Evolutionary conservation across 2,797 vertebrate species (phyloP), one percentile per base, ranked within the genome.

Genomic region (Acridotheres tristis): DNA sequence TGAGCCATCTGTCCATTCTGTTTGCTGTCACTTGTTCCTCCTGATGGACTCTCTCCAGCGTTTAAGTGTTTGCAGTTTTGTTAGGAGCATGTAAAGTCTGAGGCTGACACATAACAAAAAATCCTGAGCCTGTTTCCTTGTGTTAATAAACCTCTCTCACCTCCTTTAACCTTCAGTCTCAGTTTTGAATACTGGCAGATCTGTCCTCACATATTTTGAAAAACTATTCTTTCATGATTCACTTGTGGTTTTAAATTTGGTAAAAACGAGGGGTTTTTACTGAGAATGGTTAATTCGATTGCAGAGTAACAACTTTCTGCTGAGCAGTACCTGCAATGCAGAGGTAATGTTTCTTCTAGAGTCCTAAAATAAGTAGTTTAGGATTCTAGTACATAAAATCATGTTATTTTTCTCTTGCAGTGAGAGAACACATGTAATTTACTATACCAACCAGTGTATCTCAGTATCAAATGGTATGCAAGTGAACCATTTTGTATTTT

Each of bases 361-460:
- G 40, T 48, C 68, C 34, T 16, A 50, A 76, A 88, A 51, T 48
- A 42, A 0, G 0, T 30, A 2, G 7, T 47, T 73, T 40, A n/a
- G 25, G 47, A 61, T 71, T 83, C 32, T 45, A 45, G 47, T 55
- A 75, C 77, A 71, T 62, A 81, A 86, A 74, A 17, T 16, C 19
- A 5, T 10, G 16, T 40, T 62, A 3, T 47, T 80, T 65, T 73
- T 69, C n/a, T 69, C n/a, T 50, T 73, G 55, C 15, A 47, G n/a
- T 1, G 6, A 63, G 55, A 74, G 45, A 79, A 59, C 34, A 40
- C 1, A 0, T 40, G 26, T 42, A 32, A 63, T 21, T 88, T 61
- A 12, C 54, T 45, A 1, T 27, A 43, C 21, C 14, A 34, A 71
- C 25, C 48, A 32, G 11, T 36, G 10, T 48, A 16, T 75, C 72